A percentile compares a stretch with the other conserved stretches of the same genome.
Conservation (phyloP, 2,888 invertebrate species). For the Hypselothyrea guttata region DNA sequence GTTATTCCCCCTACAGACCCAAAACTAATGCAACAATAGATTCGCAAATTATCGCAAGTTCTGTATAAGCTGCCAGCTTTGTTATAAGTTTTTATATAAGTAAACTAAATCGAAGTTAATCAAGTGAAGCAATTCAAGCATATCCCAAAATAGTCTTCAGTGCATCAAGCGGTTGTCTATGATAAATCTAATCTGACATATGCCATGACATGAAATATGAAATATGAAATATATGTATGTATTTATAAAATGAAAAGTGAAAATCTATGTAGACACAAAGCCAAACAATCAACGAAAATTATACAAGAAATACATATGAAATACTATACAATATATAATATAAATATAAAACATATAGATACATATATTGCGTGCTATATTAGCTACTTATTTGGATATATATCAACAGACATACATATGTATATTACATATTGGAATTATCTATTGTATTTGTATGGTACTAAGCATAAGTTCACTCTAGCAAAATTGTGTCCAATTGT, state of each 20-base stretch:
- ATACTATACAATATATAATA: constrained; percentile 30
- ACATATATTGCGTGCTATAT: constrained; percentile 65
- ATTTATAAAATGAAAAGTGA: constrained; percentile 1
- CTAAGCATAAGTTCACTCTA: constrained; percentile 44
- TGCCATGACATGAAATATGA: constrained; percentile 15
- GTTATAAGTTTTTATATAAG: constrained; percentile 34
- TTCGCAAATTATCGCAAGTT: not conserved
- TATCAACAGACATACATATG: constrained; percentile 23
- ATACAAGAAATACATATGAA: constrained; percentile 34
- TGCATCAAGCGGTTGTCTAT: constrained; percentile 72
- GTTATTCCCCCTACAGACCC: constrained; percentile 16
- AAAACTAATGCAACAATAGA: too few species aligned
- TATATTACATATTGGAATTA: constrained; percentile 38
- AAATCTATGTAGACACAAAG: constrained; percentile 45
- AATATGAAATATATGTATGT: too few species aligned
- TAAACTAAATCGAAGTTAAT: constrained; percentile 24
- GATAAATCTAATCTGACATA: constrained; percentile 21
- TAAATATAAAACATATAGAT: constrained; percentile 15
- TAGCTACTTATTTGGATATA: constrained; percentile 61
- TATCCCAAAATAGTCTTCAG: constrained; percentile 75
- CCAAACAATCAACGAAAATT: constrained; percentile 74
- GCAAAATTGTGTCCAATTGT: constrained; percentile 65
- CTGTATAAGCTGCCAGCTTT: constrained; percentile 40
- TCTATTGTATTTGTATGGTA: constrained; percentile 11
- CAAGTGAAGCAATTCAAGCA: constrained; percentile 70